Base-by-base conservation (phyloP, 2,113 vertebrate species). In the Zootoca vivipara region DNA sequence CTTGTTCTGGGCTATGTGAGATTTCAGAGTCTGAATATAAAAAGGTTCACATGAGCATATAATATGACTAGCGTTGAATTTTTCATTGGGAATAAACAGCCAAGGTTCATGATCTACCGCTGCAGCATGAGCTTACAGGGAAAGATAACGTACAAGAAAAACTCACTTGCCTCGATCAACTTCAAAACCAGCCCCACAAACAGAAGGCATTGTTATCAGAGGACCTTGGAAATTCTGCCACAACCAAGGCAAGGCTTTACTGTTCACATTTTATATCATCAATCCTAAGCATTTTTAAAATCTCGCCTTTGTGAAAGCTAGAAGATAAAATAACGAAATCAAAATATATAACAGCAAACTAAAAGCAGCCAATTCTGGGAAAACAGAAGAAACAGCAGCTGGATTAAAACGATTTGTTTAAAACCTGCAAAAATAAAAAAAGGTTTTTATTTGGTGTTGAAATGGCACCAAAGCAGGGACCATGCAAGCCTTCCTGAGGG, bases 1-100 rank as follows among this genome's bases (percentile, higher is more conserved):
- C 84, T 89, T 72, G 79, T 83, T 70, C 46, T 52, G 85, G 13
- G 90, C 24, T 18, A 7, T 58, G 22, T 58, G 30, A 87, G 58
- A 46, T 74, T 52, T 91, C 86, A 80, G 58, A 89, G 7, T 1
- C 38, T 33, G 1, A 10, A 1, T 1, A 46, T 42, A 24, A 67
- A 52, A 83, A 72, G 4, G 38, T 67, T 86, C 26, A 33, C 33
- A 30, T 7, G 2, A 82, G 75, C 81, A 77, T 30, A 18, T 1
- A 62, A 62, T 18, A 12, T 62, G 8, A 58, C 0, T 18, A 4
- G 65, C 64, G 2, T 88, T 5, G 0, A 1, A 35, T 9, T n/a
- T 77, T 73, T 77, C 22, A 0, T 9, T 4, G 24, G 3, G 70
- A 40, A 2, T 0, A 86, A 85, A 22, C 3, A 2, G 46, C 16